phyloP scores from a whole-genome alignment of 2,113 vertebrate genomes.

The Sterna hirundo region DNA sequence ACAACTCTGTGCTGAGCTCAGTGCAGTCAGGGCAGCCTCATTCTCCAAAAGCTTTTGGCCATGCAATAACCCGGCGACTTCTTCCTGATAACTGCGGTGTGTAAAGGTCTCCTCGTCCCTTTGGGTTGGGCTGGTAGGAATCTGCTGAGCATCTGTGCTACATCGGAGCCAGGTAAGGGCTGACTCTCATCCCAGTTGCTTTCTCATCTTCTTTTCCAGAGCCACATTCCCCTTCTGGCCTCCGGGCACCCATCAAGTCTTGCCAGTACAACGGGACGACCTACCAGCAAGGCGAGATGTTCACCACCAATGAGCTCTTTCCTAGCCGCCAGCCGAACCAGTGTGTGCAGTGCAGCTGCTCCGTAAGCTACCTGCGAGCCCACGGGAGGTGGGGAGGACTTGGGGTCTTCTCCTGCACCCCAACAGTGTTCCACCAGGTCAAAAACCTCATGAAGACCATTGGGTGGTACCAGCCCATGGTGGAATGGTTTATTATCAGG shows the following conservation, averaged over 20 bases:
- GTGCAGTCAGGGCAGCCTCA: fast-evolving
- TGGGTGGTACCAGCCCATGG: neutral
- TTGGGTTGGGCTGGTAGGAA: neutral
- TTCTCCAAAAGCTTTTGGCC: neutral
- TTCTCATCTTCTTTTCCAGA: slow-evolving; percentile 65
- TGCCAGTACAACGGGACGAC: slow-evolving; percentile 88
- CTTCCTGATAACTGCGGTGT: fast-evolving
- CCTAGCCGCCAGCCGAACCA: slow-evolving; percentile 86
- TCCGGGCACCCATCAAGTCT: slow-evolving; percentile 79
- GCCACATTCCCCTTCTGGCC: slow-evolving; percentile 82
- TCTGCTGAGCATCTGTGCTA: fast-evolving
- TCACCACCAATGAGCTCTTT: slow-evolving; percentile 85
- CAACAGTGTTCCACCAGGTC: too few species aligned
- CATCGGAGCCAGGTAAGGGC: fast-evolving
- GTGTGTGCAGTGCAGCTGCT: slow-evolving; percentile 93
- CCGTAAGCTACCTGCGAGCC: slow-evolving; percentile 72
- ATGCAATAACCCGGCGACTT: fast-evolving
- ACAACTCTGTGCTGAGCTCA: neutral
- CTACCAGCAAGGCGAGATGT: slow-evolving; percentile 89
- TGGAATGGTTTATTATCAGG: neutral
- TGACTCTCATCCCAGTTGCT: neutral
- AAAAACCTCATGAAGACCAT: neutral
- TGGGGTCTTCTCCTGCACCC: neutral
- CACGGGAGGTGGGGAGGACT: fast-evolving
- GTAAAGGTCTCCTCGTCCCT: neutral